Conservation (phyloP, 2,888 invertebrate species). For the Plebejus anna region DNA sequence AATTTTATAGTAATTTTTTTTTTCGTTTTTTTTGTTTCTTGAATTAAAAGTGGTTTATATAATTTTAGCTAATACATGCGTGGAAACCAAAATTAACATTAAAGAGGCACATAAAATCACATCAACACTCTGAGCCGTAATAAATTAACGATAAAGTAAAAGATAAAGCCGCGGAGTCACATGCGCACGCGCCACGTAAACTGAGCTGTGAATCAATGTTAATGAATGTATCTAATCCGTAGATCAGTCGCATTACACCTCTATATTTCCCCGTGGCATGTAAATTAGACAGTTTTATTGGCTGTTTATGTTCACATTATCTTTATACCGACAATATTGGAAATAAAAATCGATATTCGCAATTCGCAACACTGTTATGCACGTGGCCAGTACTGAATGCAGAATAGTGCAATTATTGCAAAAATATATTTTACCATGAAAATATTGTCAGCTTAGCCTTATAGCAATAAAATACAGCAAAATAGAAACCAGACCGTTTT, state of each 20-base stretch:
- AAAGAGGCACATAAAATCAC: not conserved
- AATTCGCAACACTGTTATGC: conserved; percentile 37
- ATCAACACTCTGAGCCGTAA: not conserved
- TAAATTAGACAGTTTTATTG: conserved; percentile 30
- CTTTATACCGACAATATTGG: conserved; percentile 36
- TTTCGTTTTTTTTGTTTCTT: not conserved
- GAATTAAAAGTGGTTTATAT: not conserved
- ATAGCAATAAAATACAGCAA: too few species aligned
- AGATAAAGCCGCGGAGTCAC: conserved; percentile 23
- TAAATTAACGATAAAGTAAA: conserved; percentile 20
- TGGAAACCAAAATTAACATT: not conserved
- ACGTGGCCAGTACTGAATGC: conserved; percentile 41
- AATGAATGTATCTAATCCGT: conserved; percentile 29
- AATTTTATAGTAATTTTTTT: not conserved
- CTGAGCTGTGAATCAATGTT: conserved; percentile 26
- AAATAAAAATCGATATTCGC: conserved; percentile 48
- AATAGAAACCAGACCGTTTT: too few species aligned
- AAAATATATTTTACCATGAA: not conserved
- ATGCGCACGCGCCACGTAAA: conserved; percentile 26
- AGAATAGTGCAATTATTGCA: conserved; percentile 28
- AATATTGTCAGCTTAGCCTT: not conserved
- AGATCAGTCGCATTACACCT: conserved; percentile 27
- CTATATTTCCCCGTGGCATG: conserved; percentile 29
- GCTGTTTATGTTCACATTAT: conserved; percentile 31
- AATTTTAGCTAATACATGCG: not conserved